Conservation (phyloP, 2,797 vertebrate genomes). For the Steatocranus sp. region DNA sequence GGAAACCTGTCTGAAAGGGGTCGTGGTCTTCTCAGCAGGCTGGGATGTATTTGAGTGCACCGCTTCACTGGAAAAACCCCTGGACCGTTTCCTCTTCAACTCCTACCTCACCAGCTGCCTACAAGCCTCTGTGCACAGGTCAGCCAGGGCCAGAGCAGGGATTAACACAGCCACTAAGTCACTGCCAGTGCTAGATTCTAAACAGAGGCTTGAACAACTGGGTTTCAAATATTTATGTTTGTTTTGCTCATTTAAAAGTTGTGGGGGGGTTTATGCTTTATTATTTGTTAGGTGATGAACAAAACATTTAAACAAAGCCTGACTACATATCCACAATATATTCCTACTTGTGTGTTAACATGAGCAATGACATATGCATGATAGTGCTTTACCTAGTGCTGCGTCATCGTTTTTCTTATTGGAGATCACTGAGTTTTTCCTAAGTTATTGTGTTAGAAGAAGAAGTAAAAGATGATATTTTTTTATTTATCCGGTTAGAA, state of each 20-base stretch:
- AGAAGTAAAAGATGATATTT: not conserved
- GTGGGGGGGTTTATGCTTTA: not conserved
- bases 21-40: constrained; percentile 93
- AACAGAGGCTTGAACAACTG: not conserved
- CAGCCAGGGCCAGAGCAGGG: constrained; percentile 15
- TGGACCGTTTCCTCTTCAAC: constrained; percentile 98
- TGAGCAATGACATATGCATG: not conserved
- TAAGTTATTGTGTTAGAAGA: not conserved
- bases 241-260: not conserved
- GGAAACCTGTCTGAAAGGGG: constrained; percentile 90
- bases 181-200: not conserved
- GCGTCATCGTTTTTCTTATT: not conserved
- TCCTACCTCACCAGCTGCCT: constrained; percentile 98
- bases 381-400: not conserved
- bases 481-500: not conserved
- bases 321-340: not conserved
- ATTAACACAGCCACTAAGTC: constrained; percentile 26
- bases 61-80: constrained; percentile 90
- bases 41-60: constrained; percentile 98
- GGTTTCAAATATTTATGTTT: not conserved
- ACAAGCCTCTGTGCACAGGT: constrained; percentile 94
- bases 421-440: not conserved
- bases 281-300: not conserved
- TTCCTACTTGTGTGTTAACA: not conserved
- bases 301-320: not conserved